Evolutionary conservation across 2,113 vertebrate species (phyloP).

Genomic region (Strix uralensis): DNA sequence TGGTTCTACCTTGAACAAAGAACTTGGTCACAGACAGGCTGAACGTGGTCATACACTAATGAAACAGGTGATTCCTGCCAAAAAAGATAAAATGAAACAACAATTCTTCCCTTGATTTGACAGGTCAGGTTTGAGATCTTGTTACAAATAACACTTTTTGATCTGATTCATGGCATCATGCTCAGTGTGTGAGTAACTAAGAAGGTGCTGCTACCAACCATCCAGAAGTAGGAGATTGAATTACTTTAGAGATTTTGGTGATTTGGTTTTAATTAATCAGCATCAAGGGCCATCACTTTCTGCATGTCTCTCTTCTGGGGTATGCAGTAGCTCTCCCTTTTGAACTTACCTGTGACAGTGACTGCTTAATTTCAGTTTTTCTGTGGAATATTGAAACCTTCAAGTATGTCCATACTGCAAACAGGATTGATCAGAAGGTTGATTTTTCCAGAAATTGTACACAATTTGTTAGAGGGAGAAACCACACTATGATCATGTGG

Average conservation of each 20-base stretch:
- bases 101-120: neutral
- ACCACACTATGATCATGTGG: neutral
- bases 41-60: neutral
- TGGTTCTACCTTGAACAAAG: neutral
- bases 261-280: neutral
- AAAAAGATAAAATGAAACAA: neutral
- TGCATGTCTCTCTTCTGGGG: neutral
- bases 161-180: neutral
- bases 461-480: neutral
- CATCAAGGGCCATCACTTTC: neutral
- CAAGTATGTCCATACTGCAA: neutral
- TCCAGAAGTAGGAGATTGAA: neutral
- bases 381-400: neutral
- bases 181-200: neutral
- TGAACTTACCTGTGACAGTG: neutral
- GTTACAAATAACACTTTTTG: neutral
- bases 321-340: neutral
- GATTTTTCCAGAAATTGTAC: neutral
- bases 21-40: neutral
- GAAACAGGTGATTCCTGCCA: neutral
- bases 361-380: neutral
- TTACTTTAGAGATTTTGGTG: neutral
- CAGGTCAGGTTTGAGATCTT: slow-evolving; percentile 15
- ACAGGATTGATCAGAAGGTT: neutral
- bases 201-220: neutral